A percentile compares a stretch with the other conserved stretches of the same genome.
phyloP scores from a whole-genome alignment of 2,113 vertebrate species.

The human region GRCh38 chr2:189934001-189934500 shows the following conservation, averaged over 20 bases:
- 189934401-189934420: slow-evolving; percentile 66
- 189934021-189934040: slow-evolving; percentile 30
- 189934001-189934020: not conserved
- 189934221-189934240: slow-evolving; percentile 73
- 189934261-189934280: slow-evolving; percentile 75
- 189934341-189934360: slow-evolving; percentile 74
- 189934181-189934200: slow-evolving; percentile 59
- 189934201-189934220: slow-evolving; percentile 72
- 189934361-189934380: slow-evolving; percentile 78
- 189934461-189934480: slow-evolving; percentile 12
- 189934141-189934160: slow-evolving; percentile 60
- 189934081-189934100: slow-evolving; percentile 36
- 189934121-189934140: slow-evolving; percentile 67
- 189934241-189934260: slow-evolving; percentile 75
- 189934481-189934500: not conserved
- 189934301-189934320: slow-evolving; percentile 78
- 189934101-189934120: slow-evolving; percentile 73
- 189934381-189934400: slow-evolving; percentile 70
- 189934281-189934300: slow-evolving; percentile 77
- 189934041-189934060: slow-evolving; percentile 37
- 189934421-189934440: slow-evolving; percentile 58
- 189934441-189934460: slow-evolving; percentile 46
- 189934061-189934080: slow-evolving; percentile 47
- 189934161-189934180: slow-evolving; percentile 68
- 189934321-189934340: slow-evolving; percentile 73